phyloP scores from a whole-genome alignment of 2,113 vertebrate species.

The Corythaeola cristata region DNA sequence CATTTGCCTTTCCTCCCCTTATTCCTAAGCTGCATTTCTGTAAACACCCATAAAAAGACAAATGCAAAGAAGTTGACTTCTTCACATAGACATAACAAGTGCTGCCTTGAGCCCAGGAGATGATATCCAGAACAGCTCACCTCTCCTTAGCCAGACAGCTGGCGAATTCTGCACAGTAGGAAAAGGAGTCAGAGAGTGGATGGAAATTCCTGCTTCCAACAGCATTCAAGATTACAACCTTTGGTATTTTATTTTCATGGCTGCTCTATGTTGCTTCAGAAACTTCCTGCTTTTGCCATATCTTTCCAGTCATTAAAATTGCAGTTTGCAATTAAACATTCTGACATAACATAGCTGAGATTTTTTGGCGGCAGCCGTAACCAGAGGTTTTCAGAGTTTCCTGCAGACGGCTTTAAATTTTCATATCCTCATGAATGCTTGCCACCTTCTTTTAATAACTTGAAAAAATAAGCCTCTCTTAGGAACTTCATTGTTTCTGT shows the following conservation, averaged over 20 bases:
- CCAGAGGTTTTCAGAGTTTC: conserved; percentile 73
- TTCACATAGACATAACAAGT: background rate
- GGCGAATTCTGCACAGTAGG: background rate
- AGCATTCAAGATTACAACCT: conserved; percentile 1
- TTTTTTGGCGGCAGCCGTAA: conserved; percentile 72
- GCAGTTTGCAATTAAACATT: conserved; percentile 73
- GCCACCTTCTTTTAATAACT: conserved; percentile 78
- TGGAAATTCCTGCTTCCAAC: conserved; percentile 1
- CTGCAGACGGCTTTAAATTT: conserved; percentile 71
- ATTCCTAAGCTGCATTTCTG: conserved; percentile 36
- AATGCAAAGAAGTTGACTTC: background rate
- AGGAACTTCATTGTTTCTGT: conserved; percentile 69
- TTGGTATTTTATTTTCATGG: conserved; percentile 62
- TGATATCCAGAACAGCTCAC: conserved; percentile 15
- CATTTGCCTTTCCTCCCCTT: conserved; percentile 52
- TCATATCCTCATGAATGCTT: conserved; percentile 71
- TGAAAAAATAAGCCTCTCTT: conserved; percentile 69
- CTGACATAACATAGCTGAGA: conserved; percentile 77
- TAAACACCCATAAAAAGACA: conserved; percentile 48
- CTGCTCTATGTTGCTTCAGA: conserved; percentile 42
- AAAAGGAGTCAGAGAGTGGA: background rate
- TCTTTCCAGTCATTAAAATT: conserved; percentile 77
- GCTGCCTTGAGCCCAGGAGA: conserved; percentile 9
- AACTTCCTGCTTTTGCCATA: conserved; percentile 67
- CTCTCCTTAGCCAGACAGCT: background rate